Conservation (phyloP, 2,797 vertebrate genomes). For the Vipera ursinii region DNA sequence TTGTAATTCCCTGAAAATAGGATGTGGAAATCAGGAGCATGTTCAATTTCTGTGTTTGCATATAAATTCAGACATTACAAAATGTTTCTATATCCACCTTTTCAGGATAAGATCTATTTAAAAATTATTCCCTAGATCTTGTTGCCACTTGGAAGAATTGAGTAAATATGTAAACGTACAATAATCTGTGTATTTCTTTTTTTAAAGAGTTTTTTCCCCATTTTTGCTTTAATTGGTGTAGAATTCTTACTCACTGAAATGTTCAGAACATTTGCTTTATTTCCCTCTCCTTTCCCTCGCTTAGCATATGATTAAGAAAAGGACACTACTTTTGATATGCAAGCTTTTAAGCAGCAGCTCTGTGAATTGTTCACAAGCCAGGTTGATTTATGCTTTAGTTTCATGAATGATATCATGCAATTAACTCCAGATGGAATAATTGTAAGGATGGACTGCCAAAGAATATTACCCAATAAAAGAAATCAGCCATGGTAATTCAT, state of each 20-base stretch:
- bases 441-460: conserved; percentile 69
- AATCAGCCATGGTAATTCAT: conserved; percentile 64
- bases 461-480: conserved; percentile 66
- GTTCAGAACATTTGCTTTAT: conserved; percentile 30
- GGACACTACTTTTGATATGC: conserved; percentile 38
- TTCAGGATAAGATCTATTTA: not conserved
- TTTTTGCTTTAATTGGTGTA: conserved; percentile 11
- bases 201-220: not conserved
- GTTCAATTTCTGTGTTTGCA: not conserved
- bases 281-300: not conserved
- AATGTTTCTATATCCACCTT: not conserved
- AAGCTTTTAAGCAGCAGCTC: conserved; percentile 59
- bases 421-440: conserved; percentile 80
- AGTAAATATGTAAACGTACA: not conserved
- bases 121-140: not conserved
- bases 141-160: not conserved
- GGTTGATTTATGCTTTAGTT: conserved; percentile 77
- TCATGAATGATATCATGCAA: conserved; percentile 79
- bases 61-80: not conserved
- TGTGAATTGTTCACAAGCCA: conserved; percentile 59
- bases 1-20: not conserved
- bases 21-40: not conserved
- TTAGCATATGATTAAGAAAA: conserved; percentile 29
- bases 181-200: not conserved
- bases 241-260: not conserved